Evolutionary conservation across 1,140 invertebrate genomes (phyloP), one percentile per base, ranked within the genome.

Genomic region (Leptoteleia sp.): DNA sequence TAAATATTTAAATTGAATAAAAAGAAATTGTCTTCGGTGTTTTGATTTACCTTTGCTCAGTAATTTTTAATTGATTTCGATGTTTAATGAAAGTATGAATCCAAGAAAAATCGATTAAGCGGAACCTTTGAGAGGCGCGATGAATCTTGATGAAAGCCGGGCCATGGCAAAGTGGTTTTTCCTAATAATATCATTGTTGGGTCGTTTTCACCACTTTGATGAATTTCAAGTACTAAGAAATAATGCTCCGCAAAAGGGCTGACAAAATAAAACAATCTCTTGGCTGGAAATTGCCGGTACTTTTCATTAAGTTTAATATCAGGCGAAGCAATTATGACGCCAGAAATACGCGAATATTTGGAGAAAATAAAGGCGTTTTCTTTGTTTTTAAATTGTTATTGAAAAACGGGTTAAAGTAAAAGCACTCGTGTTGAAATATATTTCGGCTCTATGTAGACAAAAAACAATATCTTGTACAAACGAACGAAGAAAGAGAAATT

Each of bases 101-200:
- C 16, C 9, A 13, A 19, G 4, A 4, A 11, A 38, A 25, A 68
- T 68, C 42, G 42, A 68, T 57, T 22, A 40, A 7, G 5, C 12
- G 16, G 3, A 1, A 43, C 19, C 12, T 64, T 62, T 38, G 15
- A 64, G 4, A 3, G 15, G 7, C n/a, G 13, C 22, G 27, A 17
- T 37, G 48, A 67, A 37, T 47, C 29, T 38, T 55, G 48, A 47
- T 55, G 47, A 55, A 64, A 67, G 54, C 33, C 35, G 31, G 22
- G 35, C 22, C 45, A n/a, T 7, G 19, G 40, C 7, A 25, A 57
- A 57, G 52, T 57, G 50, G 62, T 16, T 42, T 52, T 40, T 35
- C 40, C 12, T 57, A 68, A 68, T 68, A 57, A 57, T 57, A 57
- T 68, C 52, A 57, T 68, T 33, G 29, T 57, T 25, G 1, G 29